Evolutionary conservation across 2,113 vertebrate species (phyloP), one percentile per base, ranked within the genome.

Genomic region (Mirounga angustirostris): DNA sequence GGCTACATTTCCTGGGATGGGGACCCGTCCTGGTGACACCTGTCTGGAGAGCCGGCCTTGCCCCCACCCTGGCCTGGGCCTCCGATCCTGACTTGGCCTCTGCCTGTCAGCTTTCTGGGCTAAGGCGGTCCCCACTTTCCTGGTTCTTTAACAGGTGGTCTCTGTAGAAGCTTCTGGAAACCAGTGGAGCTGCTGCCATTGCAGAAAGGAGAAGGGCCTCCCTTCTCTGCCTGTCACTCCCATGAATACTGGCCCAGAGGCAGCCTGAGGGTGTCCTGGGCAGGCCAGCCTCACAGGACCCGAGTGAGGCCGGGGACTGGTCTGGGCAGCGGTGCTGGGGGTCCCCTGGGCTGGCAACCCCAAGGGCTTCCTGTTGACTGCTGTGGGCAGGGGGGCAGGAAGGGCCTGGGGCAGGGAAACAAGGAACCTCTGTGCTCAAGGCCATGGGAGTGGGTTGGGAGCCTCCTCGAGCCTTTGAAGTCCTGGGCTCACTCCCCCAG

Each of bases 291-390:
- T 36, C 36, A 0, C 21, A 15, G 69, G 36, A 15, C 28, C 30
- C 4, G 0, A 14, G 56, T 5, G 33, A 24, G 43, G n/a, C 18
- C 58, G 0, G 3, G 15, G 21, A 30, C 52, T 18, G 22, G 40
- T 12, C 7, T 4, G 0, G 83, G 13, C 12, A 0, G 24, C 0
- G 21, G 7, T 26, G 67, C 15, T 4, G 56, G 22, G 46, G 43
- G 24, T 65, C 36, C 65, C 79, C 33, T 14, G 61, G 43, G 40
- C 69, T 59, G 58, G 52, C 2, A 1, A 33, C 18, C 24, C 65
- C 1, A 0, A 59, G 9, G 33, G n/a, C 4, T 22, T 92, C 40
- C 50, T 69, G n/a, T 4, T 13, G 50, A 11, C 80, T 6, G 16
- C n/a, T 12, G 18, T 28, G 33, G 19, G 36, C 36, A 16, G n/a